These are phyloP conservation scores for Alaudala cheleensis DNA, from an alignment of 2,113 vertebrate species.

Conservation along the genomic window DNA sequence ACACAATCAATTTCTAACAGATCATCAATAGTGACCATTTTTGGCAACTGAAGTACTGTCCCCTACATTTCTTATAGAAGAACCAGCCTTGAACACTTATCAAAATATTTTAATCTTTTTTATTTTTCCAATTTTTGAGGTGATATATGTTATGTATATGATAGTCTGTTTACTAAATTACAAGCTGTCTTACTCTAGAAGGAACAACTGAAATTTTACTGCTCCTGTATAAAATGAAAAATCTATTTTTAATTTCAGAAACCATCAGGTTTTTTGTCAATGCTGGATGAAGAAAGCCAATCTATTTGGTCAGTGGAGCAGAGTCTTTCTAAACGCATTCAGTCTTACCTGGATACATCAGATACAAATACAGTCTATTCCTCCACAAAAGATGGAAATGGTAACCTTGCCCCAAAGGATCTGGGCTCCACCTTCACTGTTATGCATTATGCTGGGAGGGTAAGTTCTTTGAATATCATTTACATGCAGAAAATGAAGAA, in stretches of 20 bases:
- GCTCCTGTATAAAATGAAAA: background rate
- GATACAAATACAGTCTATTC: slow-evolving; percentile 80
- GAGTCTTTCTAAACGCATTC: slow-evolving; percentile 85
- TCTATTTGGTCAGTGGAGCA: slow-evolving; percentile 81
- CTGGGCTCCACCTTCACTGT: slow-evolving; percentile 85
- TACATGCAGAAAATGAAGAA: background rate
- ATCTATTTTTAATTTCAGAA: slow-evolving; percentile 74
- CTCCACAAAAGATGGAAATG: slow-evolving; percentile 90
- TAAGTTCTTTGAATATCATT: slow-evolving; percentile 63
- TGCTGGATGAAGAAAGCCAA: slow-evolving; percentile 93
- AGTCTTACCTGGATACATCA: slow-evolving; percentile 81
- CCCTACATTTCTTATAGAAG: background rate
- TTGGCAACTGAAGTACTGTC: background rate
- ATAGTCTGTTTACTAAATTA: background rate
- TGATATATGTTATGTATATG: background rate
- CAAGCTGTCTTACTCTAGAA: background rate
- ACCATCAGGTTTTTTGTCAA: slow-evolving; percentile 87
- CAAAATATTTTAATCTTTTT: background rate
- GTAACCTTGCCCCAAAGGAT: slow-evolving; percentile 87
- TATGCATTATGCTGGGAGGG: slow-evolving; percentile 89
- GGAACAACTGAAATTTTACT: background rate
- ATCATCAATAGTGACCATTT: background rate
- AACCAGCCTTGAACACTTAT: background rate
- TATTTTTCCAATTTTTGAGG: background rate
- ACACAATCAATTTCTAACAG: background rate